A percentile compares a stretch with the other conserved stretches of the same genome.
Conservation (phyloP, 2,113 vertebrate species). For the Callorhinus ursinus region DNA sequence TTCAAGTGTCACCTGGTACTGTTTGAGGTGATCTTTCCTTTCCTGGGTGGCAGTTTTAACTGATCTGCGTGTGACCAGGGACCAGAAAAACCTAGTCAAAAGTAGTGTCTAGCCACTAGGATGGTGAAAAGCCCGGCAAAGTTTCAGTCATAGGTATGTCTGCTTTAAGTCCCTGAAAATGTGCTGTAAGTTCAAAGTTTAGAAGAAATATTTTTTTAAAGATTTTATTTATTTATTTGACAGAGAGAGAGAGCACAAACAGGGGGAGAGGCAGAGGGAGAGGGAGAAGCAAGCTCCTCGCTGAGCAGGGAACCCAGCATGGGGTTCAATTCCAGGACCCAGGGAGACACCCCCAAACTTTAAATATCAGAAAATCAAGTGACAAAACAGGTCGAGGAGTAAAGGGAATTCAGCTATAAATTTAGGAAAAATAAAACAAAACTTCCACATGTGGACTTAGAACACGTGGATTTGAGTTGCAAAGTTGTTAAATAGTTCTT, state of each 20-base stretch:
- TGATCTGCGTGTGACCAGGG: not conserved
- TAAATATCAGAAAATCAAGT: not conserved
- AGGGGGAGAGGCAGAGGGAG: no score
- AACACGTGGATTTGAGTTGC: not conserved
- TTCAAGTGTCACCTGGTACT: not conserved
- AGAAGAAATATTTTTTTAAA: no score
- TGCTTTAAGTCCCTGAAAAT: not conserved
- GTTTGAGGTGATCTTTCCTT: not conserved
- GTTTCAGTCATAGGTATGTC: not conserved
- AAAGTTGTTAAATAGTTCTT: slow-evolving; percentile 4
- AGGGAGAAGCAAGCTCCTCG: no score
- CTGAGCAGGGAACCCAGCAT: no score
- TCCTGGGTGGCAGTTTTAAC: not conserved
- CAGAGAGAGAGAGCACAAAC: no score
- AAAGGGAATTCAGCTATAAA: slow-evolving; percentile 1
- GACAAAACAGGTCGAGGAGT: not conserved
- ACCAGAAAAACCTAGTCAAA: not conserved
- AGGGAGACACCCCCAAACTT: not conserved
- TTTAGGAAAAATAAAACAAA: not conserved
- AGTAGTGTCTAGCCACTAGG: not conserved
- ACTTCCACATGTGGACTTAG: not conserved
- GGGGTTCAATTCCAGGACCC: no score
- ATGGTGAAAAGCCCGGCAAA: not conserved
- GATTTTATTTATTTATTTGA: no score
- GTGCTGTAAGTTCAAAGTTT: not conserved